Evolutionary conservation across 2,888 invertebrate species (phyloP).

Genomic region (Polydrusus pterygomalis): DNA sequence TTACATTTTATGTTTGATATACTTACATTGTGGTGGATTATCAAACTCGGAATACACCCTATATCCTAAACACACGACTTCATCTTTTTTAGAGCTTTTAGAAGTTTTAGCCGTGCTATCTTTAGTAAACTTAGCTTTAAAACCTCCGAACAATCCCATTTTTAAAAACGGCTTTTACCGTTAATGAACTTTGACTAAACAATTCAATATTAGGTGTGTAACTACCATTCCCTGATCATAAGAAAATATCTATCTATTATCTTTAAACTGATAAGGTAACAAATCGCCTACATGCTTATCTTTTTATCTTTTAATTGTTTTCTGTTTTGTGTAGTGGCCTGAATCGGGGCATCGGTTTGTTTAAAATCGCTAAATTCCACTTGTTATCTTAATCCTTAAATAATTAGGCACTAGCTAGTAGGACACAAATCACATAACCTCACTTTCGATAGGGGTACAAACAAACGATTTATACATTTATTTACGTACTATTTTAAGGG

Average conservation of each 20-base stretch:
- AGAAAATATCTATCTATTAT: constrained; percentile 43
- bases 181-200: constrained; percentile 15
- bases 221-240: constrained; percentile 32
- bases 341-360: constrained; percentile 17
- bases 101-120: constrained; percentile 50
- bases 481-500: too few relatives aligned
- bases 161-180: constrained; percentile 22
- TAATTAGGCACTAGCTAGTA: too few relatives aligned
- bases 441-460: too few relatives aligned
- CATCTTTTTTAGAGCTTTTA: constrained; percentile 47
- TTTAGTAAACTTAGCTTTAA: constrained; percentile 62
- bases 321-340: constrained; percentile 32
- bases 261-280: constrained; percentile 45
- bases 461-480: too few relatives aligned
- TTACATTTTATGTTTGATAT: not conserved
- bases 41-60: constrained; percentile 61
- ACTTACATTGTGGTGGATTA: constrained; percentile 49
- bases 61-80: constrained; percentile 62
- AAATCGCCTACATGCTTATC: constrained; percentile 37
- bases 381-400: constrained; percentile 37
- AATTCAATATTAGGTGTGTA: constrained; percentile 24
- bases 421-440: too few relatives aligned
- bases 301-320: constrained; percentile 47
- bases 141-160: constrained; percentile 64
- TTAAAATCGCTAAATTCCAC: constrained; percentile 39